Evolutionary conservation across 2,888 invertebrate species (phyloP), one percentile per base, ranked within the genome.

Genomic region (Pterobdella sp.): DNA sequence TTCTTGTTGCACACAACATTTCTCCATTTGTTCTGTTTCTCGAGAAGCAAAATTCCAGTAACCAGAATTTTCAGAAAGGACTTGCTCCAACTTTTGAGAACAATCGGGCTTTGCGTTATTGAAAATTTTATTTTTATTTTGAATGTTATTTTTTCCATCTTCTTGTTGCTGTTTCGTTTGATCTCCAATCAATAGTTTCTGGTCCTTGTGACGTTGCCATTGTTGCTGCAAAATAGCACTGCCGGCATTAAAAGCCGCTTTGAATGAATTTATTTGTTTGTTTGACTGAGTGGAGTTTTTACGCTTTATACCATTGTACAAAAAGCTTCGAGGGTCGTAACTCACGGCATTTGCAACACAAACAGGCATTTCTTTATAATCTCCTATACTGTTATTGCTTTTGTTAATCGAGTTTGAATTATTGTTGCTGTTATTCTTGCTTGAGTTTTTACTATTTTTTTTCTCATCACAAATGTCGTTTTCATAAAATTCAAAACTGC

Each of bases 341-440:
- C n/a, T n/a, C n/a, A n/a, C n/a, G n/a, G n/a, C n/a, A n/a, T n/a
- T n/a, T n/a, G n/a, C n/a, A n/a, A n/a, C n/a, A n/a, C n/a, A n/a
- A n/a, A n/a, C n/a, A n/a, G n/a, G n/a, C n/a, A n/a, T n/a, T 22
- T 56, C n/a, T 56, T 7, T 56, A 22, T 56, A 26, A 26, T 56
- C n/a, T 22, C 26, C 26, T 7, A 4, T 22, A n/a, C 26, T 56
- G 60, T 56, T 56, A 3, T 56, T 56, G 3, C 26, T 56, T 22
- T 56, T 56, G 60, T 56, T 56, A 3, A 26, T 56, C 4, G 4
- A 26, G 4, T 18, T 22, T 4, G 4, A 26, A 56, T 56, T 22
- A 26, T 56, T 56, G 60, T 56, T 22, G n/a, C 60, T 22, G 60
- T 56, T 56, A 26, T 56, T 56, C 4, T 56, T n/a, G 60, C n/a